Base-by-base conservation (phyloP, 2,113 vertebrate genomes). In the Merops nubicus region DNA sequence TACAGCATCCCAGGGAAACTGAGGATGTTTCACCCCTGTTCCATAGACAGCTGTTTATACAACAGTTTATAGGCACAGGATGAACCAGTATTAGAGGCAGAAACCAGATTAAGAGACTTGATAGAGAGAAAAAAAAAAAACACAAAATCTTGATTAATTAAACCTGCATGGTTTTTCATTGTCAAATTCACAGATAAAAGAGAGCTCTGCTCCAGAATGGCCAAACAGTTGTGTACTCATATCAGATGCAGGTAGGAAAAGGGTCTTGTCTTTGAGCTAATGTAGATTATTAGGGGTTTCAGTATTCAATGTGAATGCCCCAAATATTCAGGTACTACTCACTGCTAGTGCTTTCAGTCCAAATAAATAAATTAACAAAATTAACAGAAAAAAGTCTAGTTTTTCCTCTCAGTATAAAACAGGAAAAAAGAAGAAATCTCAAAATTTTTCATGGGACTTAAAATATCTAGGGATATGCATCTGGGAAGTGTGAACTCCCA, bases 121-220 rank as follows among this genome's bases (percentile, higher is more conserved):
- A 65, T 0, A 14, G 56, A 34, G 33, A 20, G 56, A 12, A 5
- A 59, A 80, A 91, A 80, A 91, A 36, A 65, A 74, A 77, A 25
- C 21, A 34, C 20, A 50, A 72, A 43, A 72, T 12, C 3, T n/a
- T 26, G 5, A 60, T 17, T 42, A 67, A n/a, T 19, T 7, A 86
- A 50, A 65, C 28, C 6, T 2, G 11, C 5, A 9, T 29, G 1
- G 14, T 6, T 0, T 40, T 80, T 73, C 11, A 1, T 25, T 72
- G 38, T 76, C 28, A 50, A 6, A 59, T 79, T 76, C 34, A 50
- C 38, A 74, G 12, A 38, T 1, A 63, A 6, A 56, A 68, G 48
- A 76, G 8, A 83, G 7, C 25, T 83, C 40, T 74, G 15, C 11
- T 69, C 36, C 8, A 26, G 13, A 77, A n/a, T 15, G 17, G 28